These are phyloP conservation scores for Luehdorfia chinensis DNA, from an alignment of 1,140 invertebrate genomes.

Conservation along the genomic window DNA sequence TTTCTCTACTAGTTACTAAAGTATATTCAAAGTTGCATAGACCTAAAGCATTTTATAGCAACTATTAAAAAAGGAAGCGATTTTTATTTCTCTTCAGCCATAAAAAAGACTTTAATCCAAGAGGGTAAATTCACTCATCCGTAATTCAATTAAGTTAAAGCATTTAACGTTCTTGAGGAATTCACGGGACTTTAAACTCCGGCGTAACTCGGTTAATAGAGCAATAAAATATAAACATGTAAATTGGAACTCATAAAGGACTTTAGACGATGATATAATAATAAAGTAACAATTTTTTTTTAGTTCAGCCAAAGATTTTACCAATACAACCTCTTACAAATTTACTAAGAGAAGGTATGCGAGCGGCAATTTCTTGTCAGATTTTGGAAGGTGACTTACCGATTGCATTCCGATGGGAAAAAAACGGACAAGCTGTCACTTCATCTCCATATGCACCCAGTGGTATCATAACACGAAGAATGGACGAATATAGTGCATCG, in stretches of 20 bases:
- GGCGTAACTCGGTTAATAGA: slow-evolving; percentile 45
- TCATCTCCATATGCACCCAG: slow-evolving; percentile 73
- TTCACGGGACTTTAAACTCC: slow-evolving; percentile 45
- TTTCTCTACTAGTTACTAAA: no score
- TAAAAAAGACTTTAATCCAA: no score
- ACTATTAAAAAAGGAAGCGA: no score
- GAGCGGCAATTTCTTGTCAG: slow-evolving; percentile 94
- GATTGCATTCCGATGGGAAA: slow-evolving; percentile 91
- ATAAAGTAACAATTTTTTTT: no score
- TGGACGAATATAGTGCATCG: slow-evolving; percentile 92
- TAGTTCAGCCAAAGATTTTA: slow-evolving; percentile 93
- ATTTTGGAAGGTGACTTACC: slow-evolving; percentile 96
- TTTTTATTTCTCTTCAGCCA: no score
- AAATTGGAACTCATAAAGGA: slow-evolving; percentile 17
- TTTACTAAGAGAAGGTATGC: slow-evolving; percentile 91
- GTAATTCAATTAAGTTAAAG: slow-evolving; percentile 68
- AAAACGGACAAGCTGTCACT: slow-evolving; percentile 83
- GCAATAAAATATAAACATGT: slow-evolving; percentile 55
- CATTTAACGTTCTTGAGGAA: slow-evolving; percentile 48
- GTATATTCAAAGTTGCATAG: no score
- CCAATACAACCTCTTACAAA: slow-evolving; percentile 90
- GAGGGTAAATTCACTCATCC: slow-evolving; percentile 49
- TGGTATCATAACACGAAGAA: slow-evolving; percentile 79
- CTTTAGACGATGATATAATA: slow-evolving; percentile 2
- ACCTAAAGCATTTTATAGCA: no score